Base-by-base conservation (phyloP, 2,888 invertebrate genomes). In the Polyploca ridens region DNA sequence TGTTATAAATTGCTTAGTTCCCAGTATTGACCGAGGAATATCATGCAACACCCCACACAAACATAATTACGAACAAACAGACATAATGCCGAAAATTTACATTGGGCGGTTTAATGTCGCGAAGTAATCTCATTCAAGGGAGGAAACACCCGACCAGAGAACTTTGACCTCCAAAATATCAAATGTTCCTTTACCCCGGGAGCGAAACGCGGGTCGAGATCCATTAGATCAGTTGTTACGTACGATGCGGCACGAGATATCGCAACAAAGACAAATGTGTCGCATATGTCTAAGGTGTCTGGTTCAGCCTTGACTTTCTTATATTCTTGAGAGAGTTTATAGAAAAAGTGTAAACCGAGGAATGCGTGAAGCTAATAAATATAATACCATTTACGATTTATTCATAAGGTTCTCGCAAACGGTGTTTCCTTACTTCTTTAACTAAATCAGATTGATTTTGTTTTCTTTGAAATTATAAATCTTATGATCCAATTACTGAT, bases 21-120 rank as follows among this genome's bases (percentile, higher is more conserved):
- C 78, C 83, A 77, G 73, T 80, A 86, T 85, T 88, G 83, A 86
- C 84, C 83, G 79, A 69, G 80, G 83, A 79, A 86, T 84, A 90
- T 86, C 85, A 86, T 83, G 84, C 86, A 82, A 86, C 81, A 81
- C 81, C 73, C 62, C 71, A 78, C 73, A 73, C 75, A 67, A 74
- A 72, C 72, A 75, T 71, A 73, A 73, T 79, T 73, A 76, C 81
- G 82, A 84, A 88, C 89, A 86, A 88, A 89, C 88, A 91, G 85
- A 86, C 78, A 81, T 87, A 87, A 90, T 88, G 86, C 87, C 84
- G 89, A 88, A 91, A 91, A 92, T 92, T 91, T 93, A 92, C 91
- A 93, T 93, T 87, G 87, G 88, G 86, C 78, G 87, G 91, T 89
- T 90, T 93, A 94, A 93, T 93, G 91, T 93, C 90, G 89, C 89